Conservation (phyloP, 2,113 vertebrate species). For the Theristicus caerulescens region DNA sequence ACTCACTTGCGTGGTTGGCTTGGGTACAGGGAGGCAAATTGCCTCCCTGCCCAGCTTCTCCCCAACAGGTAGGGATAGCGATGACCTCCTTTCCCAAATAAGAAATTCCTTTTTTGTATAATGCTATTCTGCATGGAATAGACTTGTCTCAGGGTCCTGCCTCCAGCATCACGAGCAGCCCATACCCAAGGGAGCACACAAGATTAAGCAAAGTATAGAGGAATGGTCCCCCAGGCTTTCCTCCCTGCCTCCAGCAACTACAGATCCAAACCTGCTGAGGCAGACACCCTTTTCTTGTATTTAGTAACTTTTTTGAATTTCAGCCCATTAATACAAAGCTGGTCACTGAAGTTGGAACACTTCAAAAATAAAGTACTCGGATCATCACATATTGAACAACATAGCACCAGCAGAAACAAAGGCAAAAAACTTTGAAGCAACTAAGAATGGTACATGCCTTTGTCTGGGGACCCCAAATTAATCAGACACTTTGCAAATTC, state of each 20-base stretch:
- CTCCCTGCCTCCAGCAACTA: not conserved
- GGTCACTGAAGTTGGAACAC: not conserved
- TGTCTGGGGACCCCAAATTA: not conserved
- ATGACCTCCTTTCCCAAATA: not conserved
- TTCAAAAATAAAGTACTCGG: not conserved
- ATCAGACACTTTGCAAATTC: not conserved
- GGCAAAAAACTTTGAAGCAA: not conserved
- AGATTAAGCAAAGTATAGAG: not conserved
- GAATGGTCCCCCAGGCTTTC: not conserved
- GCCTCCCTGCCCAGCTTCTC: accelerated
- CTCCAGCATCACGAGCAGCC: not conserved
- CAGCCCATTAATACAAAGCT: not conserved
- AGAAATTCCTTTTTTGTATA: not conserved
- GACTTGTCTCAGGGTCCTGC: not conserved
- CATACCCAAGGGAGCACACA: not conserved
- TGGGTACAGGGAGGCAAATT: not conserved
- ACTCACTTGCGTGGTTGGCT: too few species aligned
- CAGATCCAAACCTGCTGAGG: not conserved
- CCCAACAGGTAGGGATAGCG: not conserved
- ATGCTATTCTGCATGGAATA: not conserved
- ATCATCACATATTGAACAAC: not conserved
- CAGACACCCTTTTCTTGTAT: not conserved
- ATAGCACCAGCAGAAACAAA: not conserved
- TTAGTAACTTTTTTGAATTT: not conserved
- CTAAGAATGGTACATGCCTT: not conserved